phyloP scores from a whole-genome alignment of 2,888 invertebrate species.

The Gymnoscelis rufifasciata region DNA sequence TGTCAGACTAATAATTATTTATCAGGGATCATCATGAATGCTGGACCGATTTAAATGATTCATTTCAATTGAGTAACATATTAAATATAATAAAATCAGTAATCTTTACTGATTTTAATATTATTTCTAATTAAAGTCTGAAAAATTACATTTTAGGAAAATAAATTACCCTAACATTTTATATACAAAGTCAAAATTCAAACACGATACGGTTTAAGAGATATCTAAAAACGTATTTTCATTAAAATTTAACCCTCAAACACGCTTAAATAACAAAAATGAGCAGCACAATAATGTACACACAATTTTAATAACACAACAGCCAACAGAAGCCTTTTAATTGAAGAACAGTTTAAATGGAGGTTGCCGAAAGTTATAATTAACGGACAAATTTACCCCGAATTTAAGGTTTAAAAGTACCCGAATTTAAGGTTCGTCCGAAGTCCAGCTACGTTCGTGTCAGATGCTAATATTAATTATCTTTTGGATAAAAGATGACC shows the following conservation, averaged over 20 bases:
- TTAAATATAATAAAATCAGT: too few relatives aligned
- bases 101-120: too few relatives aligned
- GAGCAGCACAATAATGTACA: constrained; percentile 20
- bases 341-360: constrained; percentile 54
- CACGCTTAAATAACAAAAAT: constrained; percentile 27
- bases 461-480: constrained; percentile 29
- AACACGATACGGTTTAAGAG: too few relatives aligned
- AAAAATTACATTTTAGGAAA: too few relatives aligned
- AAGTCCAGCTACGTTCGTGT: constrained; percentile 24
- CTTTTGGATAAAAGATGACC: constrained; percentile 8
- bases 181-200: too few relatives aligned
- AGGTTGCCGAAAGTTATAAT: constrained; percentile 65
- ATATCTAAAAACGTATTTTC: too few relatives aligned
- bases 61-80: too few relatives aligned
- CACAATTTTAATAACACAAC: constrained; percentile 35
- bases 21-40: too few relatives aligned
- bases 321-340: constrained; percentile 52
- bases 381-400: constrained; percentile 56
- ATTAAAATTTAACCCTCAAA: constrained; percentile 22
- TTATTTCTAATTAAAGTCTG: too few relatives aligned
- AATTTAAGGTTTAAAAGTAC: constrained; percentile 31
- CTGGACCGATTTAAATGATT: too few relatives aligned
- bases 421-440: constrained; percentile 47
- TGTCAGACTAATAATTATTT: too few relatives aligned
- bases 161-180: too few relatives aligned